Conservation (phyloP, 2,113 vertebrate species). For the Passerina amoena region DNA sequence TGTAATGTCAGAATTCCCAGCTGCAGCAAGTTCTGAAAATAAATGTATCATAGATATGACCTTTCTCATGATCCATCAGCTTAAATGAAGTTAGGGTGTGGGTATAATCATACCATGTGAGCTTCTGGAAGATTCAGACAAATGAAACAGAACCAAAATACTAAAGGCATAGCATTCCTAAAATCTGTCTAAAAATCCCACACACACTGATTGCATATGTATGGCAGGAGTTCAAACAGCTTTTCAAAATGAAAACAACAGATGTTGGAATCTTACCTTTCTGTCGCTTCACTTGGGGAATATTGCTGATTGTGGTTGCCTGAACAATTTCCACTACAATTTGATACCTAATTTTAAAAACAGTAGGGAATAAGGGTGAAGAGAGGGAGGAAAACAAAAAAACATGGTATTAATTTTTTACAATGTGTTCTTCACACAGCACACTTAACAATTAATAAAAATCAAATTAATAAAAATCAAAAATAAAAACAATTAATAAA, state of each 20-base stretch:
- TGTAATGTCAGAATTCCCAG: neutral
- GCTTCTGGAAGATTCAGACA: neutral
- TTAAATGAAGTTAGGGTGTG: neutral
- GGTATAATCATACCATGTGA: neutral
- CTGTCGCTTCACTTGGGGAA: constrained; percentile 95
- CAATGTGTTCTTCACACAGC: neutral
- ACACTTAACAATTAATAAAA: neutral
- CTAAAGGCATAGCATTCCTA: neutral
- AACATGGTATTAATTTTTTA: neutral
- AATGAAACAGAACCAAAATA: neutral
- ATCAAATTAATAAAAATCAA: no score
- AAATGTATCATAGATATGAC: neutral
- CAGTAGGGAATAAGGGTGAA: neutral
- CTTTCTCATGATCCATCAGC: constrained; percentile 3
- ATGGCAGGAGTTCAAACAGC: neutral
- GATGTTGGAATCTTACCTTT: constrained; percentile 83
- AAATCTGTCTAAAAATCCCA: neutral
- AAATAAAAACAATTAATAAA: neutral
- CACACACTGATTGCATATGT: neutral
- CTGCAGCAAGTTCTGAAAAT: neutral
- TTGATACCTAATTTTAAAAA: constrained; percentile 87
- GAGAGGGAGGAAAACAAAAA: neutral
- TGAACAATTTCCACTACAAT: constrained; percentile 99
- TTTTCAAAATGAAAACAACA: constrained; percentile 32
- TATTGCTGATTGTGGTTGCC: constrained; percentile 95